Conservation (phyloP, 2,888 invertebrate species). For the Liodrosophila aerea region DNA sequence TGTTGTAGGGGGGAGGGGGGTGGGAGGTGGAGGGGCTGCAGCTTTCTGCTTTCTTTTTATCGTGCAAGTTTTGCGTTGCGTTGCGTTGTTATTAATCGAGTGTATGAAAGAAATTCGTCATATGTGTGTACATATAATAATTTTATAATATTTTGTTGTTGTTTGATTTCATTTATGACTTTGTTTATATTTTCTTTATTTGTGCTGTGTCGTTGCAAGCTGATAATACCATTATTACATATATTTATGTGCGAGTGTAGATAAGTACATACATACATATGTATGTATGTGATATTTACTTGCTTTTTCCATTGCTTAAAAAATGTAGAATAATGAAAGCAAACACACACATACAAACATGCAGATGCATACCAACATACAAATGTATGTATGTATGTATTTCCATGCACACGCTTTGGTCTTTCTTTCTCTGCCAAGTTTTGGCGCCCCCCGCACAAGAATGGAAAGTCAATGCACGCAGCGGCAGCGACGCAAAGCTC, state of each 20-base stretch:
- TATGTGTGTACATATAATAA: constrained; percentile 15
- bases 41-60: constrained; percentile 73
- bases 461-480: constrained; percentile 73
- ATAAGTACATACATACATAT: neutral
- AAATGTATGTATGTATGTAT: too few relatives aligned
- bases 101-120: constrained; percentile 54
- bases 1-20: constrained; percentile 16
- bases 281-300: constrained; percentile 25
- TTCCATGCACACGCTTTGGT: neutral
- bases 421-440: constrained; percentile 18
- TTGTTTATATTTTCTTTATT: constrained; percentile 40
- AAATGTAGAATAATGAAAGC: constrained; percentile 60
- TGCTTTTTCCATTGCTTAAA: constrained; percentile 40
- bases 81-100: constrained; percentile 29
- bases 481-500: constrained; percentile 47
- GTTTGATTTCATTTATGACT: constrained; percentile 55
- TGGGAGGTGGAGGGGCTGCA: constrained; percentile 22
- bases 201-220: constrained; percentile 13
- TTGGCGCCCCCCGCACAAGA: constrained; percentile 36
- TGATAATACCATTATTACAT: constrained; percentile 15
- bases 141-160: constrained; percentile 21
- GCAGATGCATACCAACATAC: constrained; percentile 7
- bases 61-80: constrained; percentile 59
- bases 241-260: too few relatives aligned
- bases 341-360: constrained; percentile 25